Evolutionary conservation across 2,888 invertebrate species (phyloP), one percentile per base, ranked within the genome.

Genomic region (Pachliopta kotzebuea): DNA sequence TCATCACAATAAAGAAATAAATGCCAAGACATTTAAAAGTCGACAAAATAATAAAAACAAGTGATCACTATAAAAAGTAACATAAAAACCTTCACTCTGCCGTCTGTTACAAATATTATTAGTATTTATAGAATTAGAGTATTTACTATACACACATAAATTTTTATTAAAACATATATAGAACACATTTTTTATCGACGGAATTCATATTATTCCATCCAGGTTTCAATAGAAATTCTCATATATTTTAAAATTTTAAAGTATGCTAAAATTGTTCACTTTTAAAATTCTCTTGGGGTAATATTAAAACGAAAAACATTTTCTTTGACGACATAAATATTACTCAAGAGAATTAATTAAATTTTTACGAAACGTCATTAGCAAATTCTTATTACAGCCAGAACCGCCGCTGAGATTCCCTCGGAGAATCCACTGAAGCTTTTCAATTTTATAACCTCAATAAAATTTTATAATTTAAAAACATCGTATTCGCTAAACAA

Each of bases 321-420:
- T 52, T 52, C 50, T 52, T 21, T 52, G 21, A 6, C 50, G 21
- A 23, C 21, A 14, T 52, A 52, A 52, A 52, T 52, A 52, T 52
- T 21, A 21, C 20, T 20, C 50, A 14, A 52, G 50, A 21, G 14
- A 21, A 52, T 52, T 52, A 52, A 52, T 52, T 52, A 52, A 52
- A 21, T 52, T 52, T 52, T 52, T 52, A 52, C n/a, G 23, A 52
- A 52, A 52, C 21, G 50, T 52, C 50, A 52, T 52, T 52, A 52
- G 50, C 50, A 52, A 52, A 52, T 52, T 52, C 50, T 21, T 21
- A 52, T 52, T 52, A 20, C 50, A 52, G 21, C 14, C n/a, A 20
- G 49, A 52, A 52, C 14, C 50, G 50, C 21, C 50, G 50, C 50
- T 21, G 50, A 52, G 50, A 52, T 21, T 52, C 20, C 14, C 21